phyloP scores from a whole-genome alignment of 2,113 vertebrate genomes.

The Eptesicus fuscus region DNA sequence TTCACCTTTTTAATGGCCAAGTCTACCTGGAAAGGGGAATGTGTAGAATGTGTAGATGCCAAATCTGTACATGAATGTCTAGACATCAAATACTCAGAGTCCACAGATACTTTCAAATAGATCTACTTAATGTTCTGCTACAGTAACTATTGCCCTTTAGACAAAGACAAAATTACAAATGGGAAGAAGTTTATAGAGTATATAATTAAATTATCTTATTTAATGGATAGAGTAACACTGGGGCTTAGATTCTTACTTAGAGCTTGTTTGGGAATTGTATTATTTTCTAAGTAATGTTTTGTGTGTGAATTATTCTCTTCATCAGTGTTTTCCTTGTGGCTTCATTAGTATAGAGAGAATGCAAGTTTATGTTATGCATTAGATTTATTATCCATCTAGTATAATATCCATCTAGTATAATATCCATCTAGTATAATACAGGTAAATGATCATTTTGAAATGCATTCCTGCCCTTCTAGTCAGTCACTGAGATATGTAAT shows the following conservation, averaged over 20 bases:
- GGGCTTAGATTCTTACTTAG: not conserved
- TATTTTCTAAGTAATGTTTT: constrained; percentile 3
- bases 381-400: not conserved
- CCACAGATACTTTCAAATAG: not conserved
- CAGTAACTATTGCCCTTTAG: constrained; percentile 10
- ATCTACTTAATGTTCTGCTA: not conserved
- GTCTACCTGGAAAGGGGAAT: not conserved
- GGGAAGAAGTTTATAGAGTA: not conserved
- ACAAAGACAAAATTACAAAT: constrained; percentile 4
- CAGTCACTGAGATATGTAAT: not conserved
- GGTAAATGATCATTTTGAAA: not conserved
- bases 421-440: not conserved
- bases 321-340: not conserved
- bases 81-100: not conserved
- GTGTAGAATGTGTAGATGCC: too few relatives aligned
- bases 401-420: not conserved
- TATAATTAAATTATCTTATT: constrained; percentile 9
- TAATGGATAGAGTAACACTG: not conserved
- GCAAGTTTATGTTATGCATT: not conserved
- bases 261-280: not conserved
- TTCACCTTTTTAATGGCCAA: not conserved
- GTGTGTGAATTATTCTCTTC: not conserved
- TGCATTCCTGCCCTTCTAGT: not conserved
- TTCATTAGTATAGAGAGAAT: not conserved
- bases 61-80: not conserved